These are phyloP conservation scores for Invenusta paracnida DNA, from an alignment of 2,888 invertebrate species.

Conservation along the genomic window DNA sequence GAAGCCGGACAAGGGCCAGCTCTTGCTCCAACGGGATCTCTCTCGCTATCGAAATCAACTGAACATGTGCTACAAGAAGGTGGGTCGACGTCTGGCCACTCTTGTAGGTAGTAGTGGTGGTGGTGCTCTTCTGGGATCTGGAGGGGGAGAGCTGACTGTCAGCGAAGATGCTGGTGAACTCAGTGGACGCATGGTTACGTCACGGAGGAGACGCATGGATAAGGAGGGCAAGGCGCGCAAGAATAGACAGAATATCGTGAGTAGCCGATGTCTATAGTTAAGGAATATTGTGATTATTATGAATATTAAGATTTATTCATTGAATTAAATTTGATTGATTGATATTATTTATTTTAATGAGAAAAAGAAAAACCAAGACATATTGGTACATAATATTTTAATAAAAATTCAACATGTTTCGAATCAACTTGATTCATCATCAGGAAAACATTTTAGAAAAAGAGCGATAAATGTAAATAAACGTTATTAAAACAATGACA, in stretches of 20 bases:
- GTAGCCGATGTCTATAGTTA: neutral
- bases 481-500: too few relatives aligned
- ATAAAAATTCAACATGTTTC: too few relatives aligned
- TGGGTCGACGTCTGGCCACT: neutral
- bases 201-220: neutral
- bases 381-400: too few relatives aligned
- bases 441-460: too few relatives aligned
- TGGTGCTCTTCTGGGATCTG: neutral
- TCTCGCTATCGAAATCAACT: neutral
- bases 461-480: too few relatives aligned
- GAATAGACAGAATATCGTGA: neutral
- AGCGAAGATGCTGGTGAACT: neutral
- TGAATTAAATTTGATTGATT: too few relatives aligned
- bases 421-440: too few relatives aligned
- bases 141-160: neutral
- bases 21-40: neutral
- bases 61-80: neutral
- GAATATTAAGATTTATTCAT: too few relatives aligned
- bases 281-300: too few relatives aligned
- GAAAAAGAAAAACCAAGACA: too few relatives aligned
- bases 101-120: neutral
- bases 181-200: neutral
- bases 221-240: neutral
- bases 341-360: too few relatives aligned
- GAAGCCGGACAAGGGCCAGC: neutral